phyloP scores from a whole-genome alignment of 2,113 vertebrate genomes.

The Trachemys scripta region DNA sequence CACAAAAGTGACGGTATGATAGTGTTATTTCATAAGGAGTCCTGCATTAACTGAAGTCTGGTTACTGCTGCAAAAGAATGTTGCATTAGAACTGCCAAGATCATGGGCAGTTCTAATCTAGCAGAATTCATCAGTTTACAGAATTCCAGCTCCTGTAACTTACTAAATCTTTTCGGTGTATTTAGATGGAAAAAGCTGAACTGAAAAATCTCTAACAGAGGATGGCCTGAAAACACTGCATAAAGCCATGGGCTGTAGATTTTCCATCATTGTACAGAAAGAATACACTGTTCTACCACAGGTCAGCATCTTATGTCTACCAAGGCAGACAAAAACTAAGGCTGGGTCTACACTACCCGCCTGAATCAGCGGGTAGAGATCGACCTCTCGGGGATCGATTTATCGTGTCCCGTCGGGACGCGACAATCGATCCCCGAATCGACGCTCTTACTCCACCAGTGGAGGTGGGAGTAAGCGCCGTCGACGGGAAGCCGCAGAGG shows the following conservation, averaged over 20 bases:
- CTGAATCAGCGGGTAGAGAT: no score
- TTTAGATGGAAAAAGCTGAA: accelerated
- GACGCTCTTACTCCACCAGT: no score
- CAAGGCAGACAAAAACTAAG: neutral
- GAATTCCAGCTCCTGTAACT: neutral
- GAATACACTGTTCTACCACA: neutral
- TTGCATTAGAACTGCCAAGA: neutral
- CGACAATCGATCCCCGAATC: no score
- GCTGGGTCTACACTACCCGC: no score
- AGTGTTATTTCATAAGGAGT: neutral
- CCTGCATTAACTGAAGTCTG: neutral
- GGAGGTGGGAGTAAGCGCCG: no score
- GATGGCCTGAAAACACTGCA: neutral
- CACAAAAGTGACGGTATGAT: accelerated
- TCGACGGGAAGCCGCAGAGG: no score
- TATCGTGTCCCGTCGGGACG: no score
- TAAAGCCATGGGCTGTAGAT: neutral
- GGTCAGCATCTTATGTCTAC: neutral
- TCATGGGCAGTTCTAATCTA: accelerated
- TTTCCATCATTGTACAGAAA: neutral
- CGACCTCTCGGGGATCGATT: no score
- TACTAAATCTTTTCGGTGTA: neutral
- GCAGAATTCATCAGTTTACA: neutral
- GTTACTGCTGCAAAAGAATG: neutral
- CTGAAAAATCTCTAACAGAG: neutral